Evolutionary conservation across 2,797 vertebrate species (phyloP), one percentile per base, ranked within the genome.

Genomic region (Triplophysa yarkandensis): DNA sequence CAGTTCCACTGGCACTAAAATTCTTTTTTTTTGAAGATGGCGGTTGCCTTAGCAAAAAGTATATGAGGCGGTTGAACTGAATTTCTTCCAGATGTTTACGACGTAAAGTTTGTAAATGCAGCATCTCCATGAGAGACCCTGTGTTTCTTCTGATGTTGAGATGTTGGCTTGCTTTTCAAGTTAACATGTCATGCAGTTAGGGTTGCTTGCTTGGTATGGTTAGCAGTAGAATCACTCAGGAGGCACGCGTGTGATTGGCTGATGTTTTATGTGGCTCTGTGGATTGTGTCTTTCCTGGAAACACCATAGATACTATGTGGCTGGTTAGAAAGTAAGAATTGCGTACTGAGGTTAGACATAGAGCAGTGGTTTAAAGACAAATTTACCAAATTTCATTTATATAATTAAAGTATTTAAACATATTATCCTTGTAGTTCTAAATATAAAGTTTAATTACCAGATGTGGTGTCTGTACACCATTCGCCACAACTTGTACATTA

Each of bases 281-380:
- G 41, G 39, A 79, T 68, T 75, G 62, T 78, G 48, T 30, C 62
- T 44, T 68, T 76, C 54, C 73, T 79, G 73, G 58, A 77, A 79
- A 73, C 70, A 34, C 58, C n/a, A 25, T 36, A 67, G 54, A 68
- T 52, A 70, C 50, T 36, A 17, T 66, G 36, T 57, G 66, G 71
- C 72, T 32, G 19, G 39, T 36, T 52, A 64, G 63, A 57, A 32
- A 52, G 77, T 43, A 23, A 61, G 39, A 50, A 17, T 57, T 23
- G 10, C 55, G 41, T 67, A 23, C 62, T 62, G 30, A 13, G n/a
- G 41, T 69, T 52, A 67, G 66, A 25, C 68, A 25, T 67, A 55
- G 68, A 50, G 11, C 46, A 17, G 52, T 43, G 13, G n/a, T 23
- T 39, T 43, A 65, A 50, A 25, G 48, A 41, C 39, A 60, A 5